These are phyloP conservation scores for Brienomyrus longianalis DNA, from an alignment of 2,113 vertebrate genomes.

Conservation along the genomic window DNA sequence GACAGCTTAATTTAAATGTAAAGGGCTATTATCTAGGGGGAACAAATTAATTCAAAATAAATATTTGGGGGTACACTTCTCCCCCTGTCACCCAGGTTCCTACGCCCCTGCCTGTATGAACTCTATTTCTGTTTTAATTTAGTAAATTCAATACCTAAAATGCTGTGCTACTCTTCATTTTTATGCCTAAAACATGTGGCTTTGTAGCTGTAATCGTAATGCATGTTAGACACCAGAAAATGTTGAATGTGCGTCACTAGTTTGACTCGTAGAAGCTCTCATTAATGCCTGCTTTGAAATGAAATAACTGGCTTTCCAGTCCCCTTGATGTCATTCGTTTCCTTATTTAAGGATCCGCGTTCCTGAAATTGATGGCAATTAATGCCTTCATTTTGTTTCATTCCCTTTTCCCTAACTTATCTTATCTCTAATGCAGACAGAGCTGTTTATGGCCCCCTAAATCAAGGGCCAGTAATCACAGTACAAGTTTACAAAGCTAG, in stretches of 20 bases:
- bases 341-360: background rate
- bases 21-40: background rate
- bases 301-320: background rate
- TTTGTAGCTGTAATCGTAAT: background rate
- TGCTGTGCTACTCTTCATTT: background rate
- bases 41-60: background rate
- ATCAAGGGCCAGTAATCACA: background rate
- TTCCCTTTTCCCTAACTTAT: background rate
- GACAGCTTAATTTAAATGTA: background rate
- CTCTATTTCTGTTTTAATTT: conserved; percentile 4
- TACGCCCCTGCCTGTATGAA: background rate
- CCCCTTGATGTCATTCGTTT: background rate
- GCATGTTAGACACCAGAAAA: background rate
- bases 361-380: background rate
- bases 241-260: background rate
- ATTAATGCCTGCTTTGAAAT: conserved; percentile 3
- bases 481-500: background rate
- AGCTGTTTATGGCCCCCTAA: background rate
- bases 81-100: background rate
- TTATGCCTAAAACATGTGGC: background rate
- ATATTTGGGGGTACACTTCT: background rate
- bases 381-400: background rate
- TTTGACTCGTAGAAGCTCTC: background rate
- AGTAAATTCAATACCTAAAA: conserved; percentile 8
- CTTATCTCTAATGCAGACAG: background rate